These are phyloP conservation scores for Troides oblongomaculatus DNA, from an alignment of 2,888 invertebrate genomes.

Conservation along the genomic window DNA sequence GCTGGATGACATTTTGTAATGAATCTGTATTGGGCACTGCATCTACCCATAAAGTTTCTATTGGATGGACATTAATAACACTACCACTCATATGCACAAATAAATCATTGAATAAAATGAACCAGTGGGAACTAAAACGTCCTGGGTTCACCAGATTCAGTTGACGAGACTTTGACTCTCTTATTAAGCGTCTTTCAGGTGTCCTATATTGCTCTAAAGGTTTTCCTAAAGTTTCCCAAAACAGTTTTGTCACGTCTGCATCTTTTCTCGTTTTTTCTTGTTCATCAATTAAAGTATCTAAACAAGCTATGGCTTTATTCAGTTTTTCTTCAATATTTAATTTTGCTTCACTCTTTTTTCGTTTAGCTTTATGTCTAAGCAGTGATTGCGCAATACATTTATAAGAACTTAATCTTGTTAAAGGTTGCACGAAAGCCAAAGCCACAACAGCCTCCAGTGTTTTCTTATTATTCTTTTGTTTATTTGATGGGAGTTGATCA, in stretches of 20 bases:
- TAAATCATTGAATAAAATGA: conserved; percentile 89
- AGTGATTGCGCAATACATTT: conserved; percentile 81
- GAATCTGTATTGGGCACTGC: conserved; percentile 83
- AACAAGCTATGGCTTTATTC: conserved; percentile 79
- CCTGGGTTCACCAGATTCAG: conserved; percentile 85
- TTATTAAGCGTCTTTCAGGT: conserved; percentile 85
- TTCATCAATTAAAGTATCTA: conserved; percentile 82
- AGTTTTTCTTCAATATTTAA: conserved; percentile 76
- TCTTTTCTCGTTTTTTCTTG: conserved; percentile 82
- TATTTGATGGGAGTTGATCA: conserved; percentile 77
- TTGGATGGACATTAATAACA: conserved; percentile 82
- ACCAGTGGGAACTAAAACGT: conserved; percentile 88
- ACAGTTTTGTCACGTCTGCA: conserved; percentile 84
- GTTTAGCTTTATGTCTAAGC: conserved; percentile 69
- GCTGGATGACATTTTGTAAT: conserved; percentile 82
- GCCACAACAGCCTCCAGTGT: conserved; percentile 80
- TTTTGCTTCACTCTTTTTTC: conserved; percentile 62
- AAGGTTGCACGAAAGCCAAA: conserved; percentile 81
- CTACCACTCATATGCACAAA: conserved; percentile 88
- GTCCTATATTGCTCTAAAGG: conserved; percentile 81
- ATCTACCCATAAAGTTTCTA: conserved; percentile 90
- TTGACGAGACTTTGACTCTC: conserved; percentile 87
- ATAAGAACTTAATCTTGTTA: conserved; percentile 82
- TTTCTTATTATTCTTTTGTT: conserved; percentile 76
- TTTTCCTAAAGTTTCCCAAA: conserved; percentile 87